Conservation (phyloP, 2,888 invertebrate species). For the Chrysodeixis includens region DNA sequence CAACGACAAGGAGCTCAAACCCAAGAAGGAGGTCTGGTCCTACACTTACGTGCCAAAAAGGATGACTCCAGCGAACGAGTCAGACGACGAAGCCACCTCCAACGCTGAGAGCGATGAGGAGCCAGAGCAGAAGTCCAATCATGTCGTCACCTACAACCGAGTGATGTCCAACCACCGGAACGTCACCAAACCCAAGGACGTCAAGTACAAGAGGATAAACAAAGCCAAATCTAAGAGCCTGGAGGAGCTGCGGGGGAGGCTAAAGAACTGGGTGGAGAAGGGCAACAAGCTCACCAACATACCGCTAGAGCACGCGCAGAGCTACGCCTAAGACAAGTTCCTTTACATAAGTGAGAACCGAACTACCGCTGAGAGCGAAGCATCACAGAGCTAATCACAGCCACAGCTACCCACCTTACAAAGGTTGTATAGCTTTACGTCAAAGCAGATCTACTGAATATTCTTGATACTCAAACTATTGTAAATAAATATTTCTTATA, state of each 20-base stretch:
- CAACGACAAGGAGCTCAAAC: constrained; percentile 78
- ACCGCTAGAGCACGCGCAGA: constrained; percentile 91
- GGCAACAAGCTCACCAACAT: constrained; percentile 92
- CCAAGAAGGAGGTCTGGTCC: constrained; percentile 81
- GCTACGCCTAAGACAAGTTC: constrained; percentile 88
- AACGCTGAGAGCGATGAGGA: constrained; percentile 84
- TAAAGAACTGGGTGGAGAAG: constrained; percentile 96
- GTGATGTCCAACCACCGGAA: constrained; percentile 97
- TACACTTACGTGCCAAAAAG: constrained; percentile 88
- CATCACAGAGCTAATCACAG: constrained; percentile 51
- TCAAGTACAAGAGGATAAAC: constrained; percentile 96
- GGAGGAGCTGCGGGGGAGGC: constrained; percentile 94
- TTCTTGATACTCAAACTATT: constrained; percentile 86
- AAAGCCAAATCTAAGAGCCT: constrained; percentile 97
- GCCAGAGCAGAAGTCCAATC: constrained; percentile 81
- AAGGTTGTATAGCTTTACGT: constrained; percentile 73
- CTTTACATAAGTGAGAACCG: constrained; percentile 69
- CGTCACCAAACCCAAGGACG: constrained; percentile 97
- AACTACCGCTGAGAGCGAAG: constrained; percentile 32
- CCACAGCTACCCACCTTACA: constrained; percentile 57
- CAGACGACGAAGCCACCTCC: constrained; percentile 83
- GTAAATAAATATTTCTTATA: constrained; percentile 79
- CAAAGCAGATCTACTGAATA: constrained; percentile 66
- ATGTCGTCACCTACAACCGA: constrained; percentile 94
- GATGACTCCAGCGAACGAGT: constrained; percentile 81